phyloP scores from a whole-genome alignment of 2,797 vertebrate species.

The Peromyscus nudipes region DNA sequence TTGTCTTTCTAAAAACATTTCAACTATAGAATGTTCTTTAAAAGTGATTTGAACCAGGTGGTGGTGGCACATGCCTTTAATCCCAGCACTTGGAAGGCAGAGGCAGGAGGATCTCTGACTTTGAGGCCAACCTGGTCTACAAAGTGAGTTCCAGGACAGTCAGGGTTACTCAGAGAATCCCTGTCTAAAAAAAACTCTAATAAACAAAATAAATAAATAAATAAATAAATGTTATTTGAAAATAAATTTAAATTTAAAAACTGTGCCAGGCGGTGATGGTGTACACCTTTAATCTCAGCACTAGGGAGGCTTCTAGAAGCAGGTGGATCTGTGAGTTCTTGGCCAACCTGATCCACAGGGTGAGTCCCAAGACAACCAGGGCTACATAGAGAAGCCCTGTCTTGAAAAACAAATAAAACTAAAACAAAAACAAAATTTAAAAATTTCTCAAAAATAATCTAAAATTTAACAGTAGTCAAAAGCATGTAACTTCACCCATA shows the following conservation, averaged over 20 bases:
- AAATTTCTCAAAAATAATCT: neutral
- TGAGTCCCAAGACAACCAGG: neutral
- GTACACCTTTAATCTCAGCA: neutral
- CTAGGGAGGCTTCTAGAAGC: neutral
- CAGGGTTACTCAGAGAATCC: neutral
- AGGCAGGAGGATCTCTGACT: no score
- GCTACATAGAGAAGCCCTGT: neutral
- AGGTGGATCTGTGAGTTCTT: neutral
- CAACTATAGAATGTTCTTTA: neutral
- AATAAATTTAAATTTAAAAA: neutral
- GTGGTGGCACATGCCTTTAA: neutral
- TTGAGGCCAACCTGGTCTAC: no score
- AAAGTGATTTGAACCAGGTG: neutral
- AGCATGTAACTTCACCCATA: neutral
- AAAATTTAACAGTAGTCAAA: neutral
- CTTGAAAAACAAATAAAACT: neutral
- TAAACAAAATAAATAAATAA: neutral
- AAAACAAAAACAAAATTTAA: neutral
- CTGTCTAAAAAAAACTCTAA: neutral
- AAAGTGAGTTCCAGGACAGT: no score
- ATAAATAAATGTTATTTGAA: neutral
- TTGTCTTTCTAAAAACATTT: conserved; percentile 2
- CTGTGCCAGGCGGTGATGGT: no score
- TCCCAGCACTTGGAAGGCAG: no score
- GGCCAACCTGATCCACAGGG: neutral